These are phyloP conservation scores for Lepeophtheirus salmonis DNA, from an alignment of 1,140 invertebrate genomes.

Conservation along the genomic window DNA sequence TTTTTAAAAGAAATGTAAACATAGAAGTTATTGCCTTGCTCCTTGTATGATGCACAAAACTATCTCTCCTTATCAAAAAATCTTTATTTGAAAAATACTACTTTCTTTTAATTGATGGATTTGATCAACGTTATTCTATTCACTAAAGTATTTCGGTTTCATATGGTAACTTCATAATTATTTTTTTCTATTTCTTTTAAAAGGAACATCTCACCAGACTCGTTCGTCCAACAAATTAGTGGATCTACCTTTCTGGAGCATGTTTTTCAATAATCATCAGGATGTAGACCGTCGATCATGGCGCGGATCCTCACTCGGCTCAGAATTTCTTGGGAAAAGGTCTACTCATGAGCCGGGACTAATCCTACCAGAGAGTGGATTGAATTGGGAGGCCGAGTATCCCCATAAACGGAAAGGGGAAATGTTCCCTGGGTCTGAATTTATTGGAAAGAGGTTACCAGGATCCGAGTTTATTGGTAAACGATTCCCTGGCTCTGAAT, in stretches of 20 bases:
- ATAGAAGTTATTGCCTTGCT: no score
- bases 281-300: not conserved
- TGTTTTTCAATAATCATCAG: not conserved
- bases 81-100: no score
- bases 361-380: not conserved
- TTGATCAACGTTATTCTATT: no score
- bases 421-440: not conserved
- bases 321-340: not conserved
- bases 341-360: not conserved
- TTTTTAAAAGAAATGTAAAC: no score
- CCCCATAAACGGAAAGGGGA: no score
- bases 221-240: not conserved
- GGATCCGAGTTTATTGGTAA: not conserved
- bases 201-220: not conserved
- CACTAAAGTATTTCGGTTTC: no score
- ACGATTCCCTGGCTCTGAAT: not conserved
- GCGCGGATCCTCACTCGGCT: not conserved
- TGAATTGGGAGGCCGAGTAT: no score
- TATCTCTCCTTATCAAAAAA: no score
- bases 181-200: not conserved
- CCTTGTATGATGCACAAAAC: no score
- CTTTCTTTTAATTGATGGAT: no score
- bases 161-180: no score
- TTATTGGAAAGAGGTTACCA: not conserved
- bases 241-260: not conserved